phyloP scores from a whole-genome alignment of 2,888 invertebrate species.

The Melikaiella ostensackeni region DNA sequence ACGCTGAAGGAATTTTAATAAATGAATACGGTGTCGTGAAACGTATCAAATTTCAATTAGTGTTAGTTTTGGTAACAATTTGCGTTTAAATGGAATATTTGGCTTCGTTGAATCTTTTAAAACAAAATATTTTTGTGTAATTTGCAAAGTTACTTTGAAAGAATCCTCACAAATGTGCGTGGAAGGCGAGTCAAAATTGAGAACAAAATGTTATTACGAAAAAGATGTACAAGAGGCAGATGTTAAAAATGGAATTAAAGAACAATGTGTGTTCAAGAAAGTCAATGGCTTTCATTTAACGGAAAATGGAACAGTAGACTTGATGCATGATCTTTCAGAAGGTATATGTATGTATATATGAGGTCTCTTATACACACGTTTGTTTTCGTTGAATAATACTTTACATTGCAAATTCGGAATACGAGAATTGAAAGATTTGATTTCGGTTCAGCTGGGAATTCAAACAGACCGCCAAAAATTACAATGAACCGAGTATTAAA shows the following conservation, averaged over 20 bases:
- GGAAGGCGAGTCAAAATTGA: constrained; percentile 48
- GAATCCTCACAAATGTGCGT: constrained; percentile 28
- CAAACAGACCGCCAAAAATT: constrained; percentile 28
- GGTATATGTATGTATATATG: constrained; percentile 29
- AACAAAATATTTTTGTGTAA: constrained; percentile 52
- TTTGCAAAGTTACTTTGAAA: too few species aligned
- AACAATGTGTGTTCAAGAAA: constrained; percentile 22
- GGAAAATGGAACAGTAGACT: too few species aligned
- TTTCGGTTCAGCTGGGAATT: not conserved
- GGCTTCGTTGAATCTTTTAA: constrained; percentile 48
- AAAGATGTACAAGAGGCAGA: constrained; percentile 46
- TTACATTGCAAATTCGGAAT: constrained; percentile 22
- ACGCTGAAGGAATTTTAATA: constrained; percentile 30
- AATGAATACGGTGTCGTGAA: not conserved
- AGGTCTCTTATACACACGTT: constrained; percentile 26
- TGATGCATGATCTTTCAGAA: too few species aligned
- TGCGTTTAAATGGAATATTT: too few species aligned
- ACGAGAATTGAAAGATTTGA: constrained; percentile 21
- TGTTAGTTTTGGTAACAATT: not conserved
- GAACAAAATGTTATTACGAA: constrained; percentile 56
- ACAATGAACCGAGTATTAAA: constrained; percentile 5
- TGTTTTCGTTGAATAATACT: too few species aligned
- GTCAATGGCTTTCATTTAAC: constrained; percentile 8
- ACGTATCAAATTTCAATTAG: constrained; percentile 30
- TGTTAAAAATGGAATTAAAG: constrained; percentile 47